Base-by-base conservation (phyloP, 2,888 invertebrate species). In the Leptinotarsa peninsularis region DNA sequence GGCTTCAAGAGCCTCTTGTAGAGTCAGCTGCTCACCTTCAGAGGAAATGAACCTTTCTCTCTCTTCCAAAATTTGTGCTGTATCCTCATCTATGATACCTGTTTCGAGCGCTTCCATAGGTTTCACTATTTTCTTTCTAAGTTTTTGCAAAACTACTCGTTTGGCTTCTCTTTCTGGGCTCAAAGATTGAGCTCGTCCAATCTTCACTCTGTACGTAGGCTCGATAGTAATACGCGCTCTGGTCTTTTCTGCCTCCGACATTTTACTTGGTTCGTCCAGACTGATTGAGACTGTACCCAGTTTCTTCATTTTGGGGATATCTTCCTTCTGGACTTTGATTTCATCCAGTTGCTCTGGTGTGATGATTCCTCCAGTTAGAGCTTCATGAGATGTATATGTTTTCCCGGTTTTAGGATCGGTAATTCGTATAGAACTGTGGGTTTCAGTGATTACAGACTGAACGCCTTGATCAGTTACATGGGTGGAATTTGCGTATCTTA, bases 51-150 rank as follows among this genome's bases (percentile, higher is more conserved):
- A 92, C 43, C 90, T 90, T 66, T 90, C 90, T 2, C 92, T 90
- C 66, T 90, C 89, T 80, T 93, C 91, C 66, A 96, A 89, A 66
- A 94, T 90, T 68, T 92, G 89, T 0, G 94, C 95, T 1, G 96
- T 96, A 80, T 91, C 91, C 79, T 91, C 89, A 86, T 98, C 95
- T 75, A 97, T 92, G 66, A 97, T 89, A 43, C 95, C 94, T 85
- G 93, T 93, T 81, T 94, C 92, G 2, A 94, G 87, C 0, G 97
- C 96, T 86, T 96, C 95, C 75, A 91, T 90, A 0, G 96, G 93
- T 81, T 92, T 91, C 0, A 96, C 89, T 49, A 95, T 92, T 76
- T 93, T 92, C 86, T 94, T 94, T 63, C 95, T 91, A 87, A 96
- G 91, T 87, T 95, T 95, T 86, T 95, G 95, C 67, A 96, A 87